Base-by-base conservation (phyloP, 2,888 invertebrate genomes). In the Caenorhabditis sp. region DNA sequence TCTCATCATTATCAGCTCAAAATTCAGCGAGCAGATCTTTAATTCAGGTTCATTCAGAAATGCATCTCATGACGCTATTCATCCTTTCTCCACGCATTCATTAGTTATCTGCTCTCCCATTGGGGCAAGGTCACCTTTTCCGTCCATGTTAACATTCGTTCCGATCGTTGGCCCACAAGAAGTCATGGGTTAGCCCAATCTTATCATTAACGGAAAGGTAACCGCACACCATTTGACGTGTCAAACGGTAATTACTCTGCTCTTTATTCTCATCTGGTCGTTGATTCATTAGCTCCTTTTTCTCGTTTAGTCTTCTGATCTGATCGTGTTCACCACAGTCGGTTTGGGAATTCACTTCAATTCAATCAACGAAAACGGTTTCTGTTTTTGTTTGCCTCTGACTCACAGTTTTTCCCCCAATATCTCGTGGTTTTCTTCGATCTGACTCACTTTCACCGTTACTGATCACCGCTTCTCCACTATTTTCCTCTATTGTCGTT, bases 51-150 rank as follows among this genome's bases (percentile, higher is more conserved):
- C 20, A 43, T n/a, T 22, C 11, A 20, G 9, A 30, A n/a, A n/a
- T n/a, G n/a, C n/a, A n/a, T n/a, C n/a, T n/a, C n/a, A n/a, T n/a
- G n/a, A n/a, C n/a, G n/a, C n/a, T 20, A 45, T 63, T 35, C 52
- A 45, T 43, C 62, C 15, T 46, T 15, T 45, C 17, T 55, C 56
- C 56, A 26, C 66, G 55, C 66, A 66, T 65, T 65, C 39, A 55
- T 55, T 66, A 66, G 65, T 66, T 45, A 37, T 56, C 48, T 27
- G n/a, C 22, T 30, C 30, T 37, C n/a, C n/a, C n/a, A n/a, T n/a
- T n/a, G n/a, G n/a, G n/a, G 35, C 56, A 56, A 37, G 37, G 70
- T 70, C 59, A 58, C 43, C 24, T 41, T 43, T 17, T 17, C 30
- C 41, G 9, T 48, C 37, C 35, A 58, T 15, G 41, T 58, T 58